phyloP scores from a whole-genome alignment of 2,888 invertebrate species.

The Globia sparganii region DNA sequence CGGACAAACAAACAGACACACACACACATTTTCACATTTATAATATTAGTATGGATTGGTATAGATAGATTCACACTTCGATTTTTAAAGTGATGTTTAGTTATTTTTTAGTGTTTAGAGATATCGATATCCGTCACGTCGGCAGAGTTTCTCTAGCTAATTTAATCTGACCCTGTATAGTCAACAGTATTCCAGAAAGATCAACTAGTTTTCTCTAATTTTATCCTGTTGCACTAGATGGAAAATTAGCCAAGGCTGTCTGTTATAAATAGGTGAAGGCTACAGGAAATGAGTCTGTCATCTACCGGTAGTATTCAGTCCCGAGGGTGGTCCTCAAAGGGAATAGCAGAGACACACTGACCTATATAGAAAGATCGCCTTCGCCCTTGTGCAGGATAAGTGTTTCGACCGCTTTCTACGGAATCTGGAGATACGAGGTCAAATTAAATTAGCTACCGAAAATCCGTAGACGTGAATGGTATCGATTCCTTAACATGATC shows the following conservation, averaged over 20 bases:
- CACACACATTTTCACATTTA: no score
- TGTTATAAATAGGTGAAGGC: constrained; percentile 21
- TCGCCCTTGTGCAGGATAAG: not conserved
- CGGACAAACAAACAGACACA: no score
- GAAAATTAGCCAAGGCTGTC: not conserved
- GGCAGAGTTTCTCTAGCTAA: no score
- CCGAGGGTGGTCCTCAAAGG: constrained; percentile 18
- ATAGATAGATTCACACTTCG: no score
- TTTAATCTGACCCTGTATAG: no score
- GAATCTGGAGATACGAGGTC: not conserved
- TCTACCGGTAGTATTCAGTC: constrained; percentile 9
- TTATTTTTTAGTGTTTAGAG: no score
- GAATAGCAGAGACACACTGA: constrained; percentile 29
- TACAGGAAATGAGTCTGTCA: constrained; percentile 17
- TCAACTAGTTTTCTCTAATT: no score
- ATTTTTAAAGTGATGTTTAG: no score
- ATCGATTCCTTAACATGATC: not conserved
- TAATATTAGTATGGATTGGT: no score
- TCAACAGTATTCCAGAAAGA: no score
- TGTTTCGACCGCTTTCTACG: not conserved
- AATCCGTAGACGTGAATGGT: not conserved
- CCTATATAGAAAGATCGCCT: constrained; percentile 18
- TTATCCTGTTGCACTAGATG: not conserved
- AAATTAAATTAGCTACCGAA: not conserved
- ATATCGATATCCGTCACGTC: no score